Conservation (phyloP, 1,140 invertebrate genomes). For the Eciton burchellii region DNA sequence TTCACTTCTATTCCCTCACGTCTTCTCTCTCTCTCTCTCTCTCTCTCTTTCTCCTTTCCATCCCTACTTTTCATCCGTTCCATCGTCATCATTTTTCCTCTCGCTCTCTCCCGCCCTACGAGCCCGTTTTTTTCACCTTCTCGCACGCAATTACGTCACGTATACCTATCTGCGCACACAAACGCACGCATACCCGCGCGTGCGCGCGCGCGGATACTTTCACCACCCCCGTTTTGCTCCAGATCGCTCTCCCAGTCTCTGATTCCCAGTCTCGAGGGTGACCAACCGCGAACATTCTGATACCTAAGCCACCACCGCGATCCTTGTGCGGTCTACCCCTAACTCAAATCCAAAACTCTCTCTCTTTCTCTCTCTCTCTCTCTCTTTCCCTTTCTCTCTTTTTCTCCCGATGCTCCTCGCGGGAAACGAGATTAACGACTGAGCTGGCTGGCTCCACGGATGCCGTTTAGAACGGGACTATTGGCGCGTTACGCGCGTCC, state of each 20-base stretch:
- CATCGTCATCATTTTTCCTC: conserved; percentile 26
- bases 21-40: neutral
- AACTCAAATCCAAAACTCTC: conserved; percentile 58
- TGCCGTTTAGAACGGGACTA: conserved; percentile 56
- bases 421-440: conserved; percentile 67
- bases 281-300: conserved; percentile 81
- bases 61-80: conserved; percentile 33
- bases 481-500: conserved; percentile 33
- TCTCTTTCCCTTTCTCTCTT: neutral
- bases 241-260: conserved; percentile 64
- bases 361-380: neutral
- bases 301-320: conserved; percentile 74
- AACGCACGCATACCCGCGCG: no score
- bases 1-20: neutral
- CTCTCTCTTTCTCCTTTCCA: conserved; percentile 5
- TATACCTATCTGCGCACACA: no score
- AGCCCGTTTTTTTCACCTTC: conserved; percentile 14
- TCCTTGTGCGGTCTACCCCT: conserved; percentile 77
- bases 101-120: conserved; percentile 30
- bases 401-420: conserved; percentile 54
- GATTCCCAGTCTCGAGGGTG: conserved; percentile 79
- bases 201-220: conserved; percentile 21
- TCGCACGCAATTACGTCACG: conserved; percentile 20
- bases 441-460: conserved; percentile 27
- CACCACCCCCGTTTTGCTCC: conserved; percentile 26